These are phyloP conservation scores for Anarsia innoxiella DNA, from an alignment of 2,888 invertebrate species.

Conservation along the genomic window DNA sequence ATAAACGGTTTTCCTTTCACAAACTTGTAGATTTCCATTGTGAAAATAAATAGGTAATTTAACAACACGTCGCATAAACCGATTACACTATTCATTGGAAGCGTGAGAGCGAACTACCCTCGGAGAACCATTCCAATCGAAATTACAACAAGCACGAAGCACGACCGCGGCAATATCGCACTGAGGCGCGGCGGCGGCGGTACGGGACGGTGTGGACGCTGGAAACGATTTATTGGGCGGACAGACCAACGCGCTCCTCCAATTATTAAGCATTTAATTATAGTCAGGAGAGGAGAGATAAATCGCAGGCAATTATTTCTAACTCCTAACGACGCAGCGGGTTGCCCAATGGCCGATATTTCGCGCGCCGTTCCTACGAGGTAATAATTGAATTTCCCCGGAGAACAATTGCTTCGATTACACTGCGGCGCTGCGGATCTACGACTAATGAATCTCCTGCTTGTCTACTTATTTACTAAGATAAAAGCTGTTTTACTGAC, in stretches of 20 bases:
- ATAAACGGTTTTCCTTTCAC: slow-evolving; percentile 4
- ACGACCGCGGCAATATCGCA: slow-evolving; percentile 54
- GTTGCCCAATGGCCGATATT: slow-evolving; percentile 59
- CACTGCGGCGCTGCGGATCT: slow-evolving; percentile 64
- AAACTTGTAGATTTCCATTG: slow-evolving; percentile 6
- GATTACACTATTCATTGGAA: slow-evolving; percentile 54
- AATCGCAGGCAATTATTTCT: slow-evolving; percentile 64
- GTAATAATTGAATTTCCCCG: slow-evolving; percentile 70
- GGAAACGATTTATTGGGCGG: slow-evolving; percentile 50
- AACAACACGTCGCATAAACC: slow-evolving; percentile 47
- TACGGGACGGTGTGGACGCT: slow-evolving; percentile 24
- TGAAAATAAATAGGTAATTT: slow-evolving; percentile 23
- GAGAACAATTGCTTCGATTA: slow-evolving; percentile 74
- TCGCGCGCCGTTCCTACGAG: slow-evolving; percentile 42
- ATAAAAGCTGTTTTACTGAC: slow-evolving; percentile 68
- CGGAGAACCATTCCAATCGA: slow-evolving; percentile 45
- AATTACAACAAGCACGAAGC: slow-evolving; percentile 61
- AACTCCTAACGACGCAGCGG: slow-evolving; percentile 54
- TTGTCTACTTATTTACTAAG: slow-evolving; percentile 71
- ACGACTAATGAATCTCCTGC: slow-evolving; percentile 71
- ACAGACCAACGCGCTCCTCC: slow-evolving; percentile 47
- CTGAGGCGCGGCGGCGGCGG: slow-evolving; percentile 23
- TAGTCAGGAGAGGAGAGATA: slow-evolving; percentile 50
- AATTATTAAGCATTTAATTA: slow-evolving; percentile 70
- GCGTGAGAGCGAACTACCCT: slow-evolving; percentile 66